Conservation (phyloP, 2,113 vertebrate species). For the Oophaga pumilio region DNA sequence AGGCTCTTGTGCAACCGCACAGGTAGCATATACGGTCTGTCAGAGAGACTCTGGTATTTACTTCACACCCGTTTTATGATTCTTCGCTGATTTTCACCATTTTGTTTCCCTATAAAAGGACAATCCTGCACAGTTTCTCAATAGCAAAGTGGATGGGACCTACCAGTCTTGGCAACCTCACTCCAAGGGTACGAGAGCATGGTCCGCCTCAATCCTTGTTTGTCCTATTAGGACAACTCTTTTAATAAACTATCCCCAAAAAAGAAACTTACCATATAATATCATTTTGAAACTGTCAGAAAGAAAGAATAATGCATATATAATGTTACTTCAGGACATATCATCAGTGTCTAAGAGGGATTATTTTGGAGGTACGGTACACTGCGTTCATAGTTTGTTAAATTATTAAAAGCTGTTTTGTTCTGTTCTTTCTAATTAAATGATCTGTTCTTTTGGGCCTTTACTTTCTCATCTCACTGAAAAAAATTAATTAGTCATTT, state of each 20-base stretch:
- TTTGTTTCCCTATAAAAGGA: too few relatives aligned
- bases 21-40: too few relatives aligned
- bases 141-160: not conserved
- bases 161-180: not conserved
- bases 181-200: not conserved
- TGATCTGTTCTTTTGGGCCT: not conserved
- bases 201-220: not conserved
- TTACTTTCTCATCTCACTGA: slow-evolving; percentile 6
- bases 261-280: too few relatives aligned
- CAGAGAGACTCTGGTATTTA: too few relatives aligned
- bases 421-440: slow-evolving; percentile 34
- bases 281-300: not conserved
- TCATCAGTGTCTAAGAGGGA: not conserved
- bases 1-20: too few relatives aligned
- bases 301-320: not conserved
- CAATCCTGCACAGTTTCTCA: not conserved
- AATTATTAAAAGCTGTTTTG: not conserved
- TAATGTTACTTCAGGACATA: not conserved
- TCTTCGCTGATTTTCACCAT: too few relatives aligned
- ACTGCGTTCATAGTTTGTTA: slow-evolving; percentile 10
- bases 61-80: too few relatives aligned
- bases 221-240: too few relatives aligned
- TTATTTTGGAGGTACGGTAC: not conserved
- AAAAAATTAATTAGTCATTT: not conserved
- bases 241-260: too few relatives aligned